Evolutionary conservation across 2,797 vertebrate genomes (phyloP), one percentile per base, ranked within the genome.

Genomic region (Tachyglossus aculeatus): DNA sequence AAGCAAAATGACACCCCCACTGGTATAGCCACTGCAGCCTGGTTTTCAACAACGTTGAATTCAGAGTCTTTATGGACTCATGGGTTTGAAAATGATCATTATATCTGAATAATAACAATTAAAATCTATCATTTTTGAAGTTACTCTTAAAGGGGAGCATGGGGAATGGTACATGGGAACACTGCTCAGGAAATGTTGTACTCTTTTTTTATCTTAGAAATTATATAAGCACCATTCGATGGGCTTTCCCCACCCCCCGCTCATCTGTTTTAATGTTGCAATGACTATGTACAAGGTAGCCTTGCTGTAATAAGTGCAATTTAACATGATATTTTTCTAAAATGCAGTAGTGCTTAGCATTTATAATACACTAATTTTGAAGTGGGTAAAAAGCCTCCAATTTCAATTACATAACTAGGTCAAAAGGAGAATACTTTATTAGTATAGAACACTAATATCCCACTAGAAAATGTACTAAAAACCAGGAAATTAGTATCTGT

Each of bases 1-100:
- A 92, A 77, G 83, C 80, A 74, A 90, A 90, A 84, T 88, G 79
- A 86, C 82, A n/a, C n/a, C 73, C 88, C 80, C 81, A 75, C 77
- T 80, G 84, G 62, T 69, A 44, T 61, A 79, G 68, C 78, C 76
- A 64, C 77, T 78, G 78, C 78, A 79, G 44, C 67, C 85, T 88
- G 84, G 77, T 86, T 88, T 85, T 82, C 74, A 74, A 74, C 75
- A 84, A 36, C 69, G 73, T 68, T 59, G 53, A 66, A 71, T 9
- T 73, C 77, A 75, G 79, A 87, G 73, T 52, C 83, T 87, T 84
- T 89, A 84, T 81, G 71, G 84, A 56, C 81, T 77, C 66, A 56
- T 71, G 84, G 80, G 67, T 88, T 89, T 90, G 77, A 89, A 87
- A 88, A 80, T 75, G 75, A 60, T 57, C 71, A 67, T 62, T 90